Base-by-base conservation (phyloP, 1,140 invertebrate genomes). In the Holotrichia oblita region DNA sequence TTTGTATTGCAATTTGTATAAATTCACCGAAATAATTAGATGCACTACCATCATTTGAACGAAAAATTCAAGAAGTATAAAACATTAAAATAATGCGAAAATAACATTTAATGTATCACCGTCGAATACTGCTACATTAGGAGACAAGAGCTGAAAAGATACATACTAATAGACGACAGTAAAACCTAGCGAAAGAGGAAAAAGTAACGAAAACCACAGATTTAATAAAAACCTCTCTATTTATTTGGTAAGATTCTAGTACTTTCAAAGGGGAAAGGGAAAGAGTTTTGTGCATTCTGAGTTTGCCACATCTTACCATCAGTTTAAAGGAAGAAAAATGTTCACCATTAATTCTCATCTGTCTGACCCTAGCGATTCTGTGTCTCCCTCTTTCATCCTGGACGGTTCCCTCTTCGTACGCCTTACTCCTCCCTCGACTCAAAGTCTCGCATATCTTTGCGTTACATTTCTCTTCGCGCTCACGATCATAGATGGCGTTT, bases 281-380 rank as follows among this genome's bases (percentile, higher is more conserved):
- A 9, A 12, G 73, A 74, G 40, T 40, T 44, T 74, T 74, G 73
- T 74, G 73, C 9, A 74, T 74, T 74, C 73, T 40, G 41, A n/a
- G 73, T 73, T 77, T 59, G 72, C 73, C 78, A 73, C 80, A 80
- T 80, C 74, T 80, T 73, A 76, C 80, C 78, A 79, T 80, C 80
- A 79, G 78, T 81, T 81, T 81, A 81, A 76, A 81, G 80, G 78
- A 81, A 77, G 80, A 81, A 81, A 81, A 81, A 81, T 81, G 73
- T 75, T 59, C 76, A 34, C 80, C 80, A 81, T 81, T 81, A 81
- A 81, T 81, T 81, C 80, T 81, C 80, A 81, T 81, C 78, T 81
- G 80, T 81, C 80, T 74, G 61, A 69, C 61, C 48, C 73, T 41
- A 40, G 73, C 73, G 40, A 8, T 40, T 41, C 73, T 41, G 17